Base-by-base conservation (phyloP, 2,888 invertebrate species). In the Nymphalis polychloros region DNA sequence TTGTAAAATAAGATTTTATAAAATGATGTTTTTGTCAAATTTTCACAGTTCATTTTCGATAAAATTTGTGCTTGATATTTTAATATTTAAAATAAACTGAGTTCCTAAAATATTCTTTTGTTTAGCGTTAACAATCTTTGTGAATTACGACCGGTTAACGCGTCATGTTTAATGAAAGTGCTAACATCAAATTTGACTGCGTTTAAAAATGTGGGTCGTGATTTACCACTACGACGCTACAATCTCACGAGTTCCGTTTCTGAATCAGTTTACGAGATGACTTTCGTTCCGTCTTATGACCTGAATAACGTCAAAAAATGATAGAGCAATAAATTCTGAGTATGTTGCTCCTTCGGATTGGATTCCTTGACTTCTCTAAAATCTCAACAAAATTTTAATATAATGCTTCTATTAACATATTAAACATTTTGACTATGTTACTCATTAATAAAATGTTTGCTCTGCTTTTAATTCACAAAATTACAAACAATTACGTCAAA, bases 241-340 rank as follows among this genome's bases (percentile, higher is more conserved):
- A 72, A 73, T 2, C 72, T 73, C 70, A 73, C 73, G 63, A 74
- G 76, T 74, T 77, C 77, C 75, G 77, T 75, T 73, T 69, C 70
- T 74, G 73, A 76, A 77, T 76, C 77, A 70, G 74, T 75, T 77
- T 77, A 73, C 66, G 59, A 53, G 75, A 76, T 64, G 69, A 65
- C 63, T 69, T 72, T 59, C 59, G 50, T 63, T 64, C 68, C 59
- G 61, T 71, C 47, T 67, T 60, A 55, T 71, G 69, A 67, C 71
- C 69, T 62, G 60, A 67, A 67, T 71, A 64, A 63, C 46, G 41
- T 23, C 47, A 49, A 62, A 46, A 53, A 53, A 59, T 41, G 20
- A 59, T 47, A 62, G 53, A 48, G 57, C 19, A 57, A 23, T 63
- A 63, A 27, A 31, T 55, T 41, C 41, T 41, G 41, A 41, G 41